A percentile compares a stretch with the other conserved stretches of the same genome.
Evolutionary conservation across 2,113 vertebrate genomes (phyloP).

Genomic region (Rhabdomys dilectus): DNA sequence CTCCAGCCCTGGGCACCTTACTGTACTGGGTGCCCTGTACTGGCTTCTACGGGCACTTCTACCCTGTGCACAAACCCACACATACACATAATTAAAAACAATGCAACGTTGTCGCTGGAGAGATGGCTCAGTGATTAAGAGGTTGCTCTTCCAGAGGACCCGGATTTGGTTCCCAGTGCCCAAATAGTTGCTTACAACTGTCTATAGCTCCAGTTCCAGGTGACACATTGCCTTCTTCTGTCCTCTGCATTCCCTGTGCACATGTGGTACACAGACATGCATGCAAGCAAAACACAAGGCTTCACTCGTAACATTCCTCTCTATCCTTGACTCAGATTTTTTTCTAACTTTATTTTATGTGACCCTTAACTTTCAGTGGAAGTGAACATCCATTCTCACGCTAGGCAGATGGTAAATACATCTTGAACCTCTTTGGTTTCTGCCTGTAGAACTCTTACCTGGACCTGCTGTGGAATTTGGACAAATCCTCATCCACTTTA

Average conservation of each 20-base stretch:
- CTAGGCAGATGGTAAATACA: neutral
- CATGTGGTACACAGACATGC: neutral
- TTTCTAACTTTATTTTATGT: neutral
- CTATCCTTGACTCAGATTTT: neutral
- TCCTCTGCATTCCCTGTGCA: neutral
- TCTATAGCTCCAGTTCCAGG: neutral
- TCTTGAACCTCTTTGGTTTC: neutral
- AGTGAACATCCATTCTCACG: neutral
- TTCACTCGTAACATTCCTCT: neutral
- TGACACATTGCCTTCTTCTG: too few relatives aligned
- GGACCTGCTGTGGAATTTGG: conserved; percentile 62
- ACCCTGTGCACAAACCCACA: neutral
- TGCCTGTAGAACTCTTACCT: neutral
- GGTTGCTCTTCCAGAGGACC: neutral
- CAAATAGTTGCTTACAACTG: neutral
- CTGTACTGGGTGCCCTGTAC: neutral
- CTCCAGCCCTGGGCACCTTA: neutral
- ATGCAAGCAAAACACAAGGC: neutral
- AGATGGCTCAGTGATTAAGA: neutral
- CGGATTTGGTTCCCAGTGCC: neutral
- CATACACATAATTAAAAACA: neutral
- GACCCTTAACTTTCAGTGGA: neutral
- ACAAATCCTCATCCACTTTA: conserved; percentile 14
- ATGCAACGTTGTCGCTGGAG: neutral
- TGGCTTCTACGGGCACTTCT: neutral